Evolutionary conservation across 2,113 vertebrate species (phyloP).

Genomic region (Xiphophorus couchianus): DNA sequence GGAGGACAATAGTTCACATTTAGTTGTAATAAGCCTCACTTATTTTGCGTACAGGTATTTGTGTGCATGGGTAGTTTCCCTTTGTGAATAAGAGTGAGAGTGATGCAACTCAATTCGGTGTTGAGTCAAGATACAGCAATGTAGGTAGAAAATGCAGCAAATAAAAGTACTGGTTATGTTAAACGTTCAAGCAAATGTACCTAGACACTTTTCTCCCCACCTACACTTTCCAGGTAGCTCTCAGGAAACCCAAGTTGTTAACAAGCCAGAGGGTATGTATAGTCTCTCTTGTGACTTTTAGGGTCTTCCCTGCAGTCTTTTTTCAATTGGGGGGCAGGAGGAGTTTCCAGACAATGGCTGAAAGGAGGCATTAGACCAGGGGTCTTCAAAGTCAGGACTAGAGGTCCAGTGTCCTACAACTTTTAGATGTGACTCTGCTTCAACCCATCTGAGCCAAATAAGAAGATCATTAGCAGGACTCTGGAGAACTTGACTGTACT

Average conservation of each 20-base stretch:
- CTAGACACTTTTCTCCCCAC: neutral
- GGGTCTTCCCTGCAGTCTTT: too few relatives aligned
- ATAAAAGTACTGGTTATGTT: conserved; percentile 2
- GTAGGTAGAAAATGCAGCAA: conserved; percentile 1
- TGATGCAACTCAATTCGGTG: conserved; percentile 56
- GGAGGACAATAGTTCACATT: neutral
- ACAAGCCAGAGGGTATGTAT: neutral
- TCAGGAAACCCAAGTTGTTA: neutral
- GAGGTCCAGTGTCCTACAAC: too few relatives aligned
- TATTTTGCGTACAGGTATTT: neutral
- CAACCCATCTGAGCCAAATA: too few relatives aligned
- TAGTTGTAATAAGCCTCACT: conserved; percentile 1
- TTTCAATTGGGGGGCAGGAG: too few relatives aligned
- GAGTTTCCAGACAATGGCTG: too few relatives aligned
- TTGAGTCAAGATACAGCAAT: conserved; percentile 11
- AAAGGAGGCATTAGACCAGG: too few relatives aligned
- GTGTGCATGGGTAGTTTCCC: neutral
- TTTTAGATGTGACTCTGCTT: too few relatives aligned
- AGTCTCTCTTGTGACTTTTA: too few relatives aligned
- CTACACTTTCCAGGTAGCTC: neutral
- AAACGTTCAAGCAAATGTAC: neutral
- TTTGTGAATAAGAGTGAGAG: conserved; percentile 21
- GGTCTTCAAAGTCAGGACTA: too few relatives aligned
- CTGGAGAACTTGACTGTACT: too few relatives aligned
- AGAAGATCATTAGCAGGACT: too few relatives aligned